Evolutionary conservation across 2,888 invertebrate genomes (phyloP), one percentile per base, ranked within the genome.

Genomic region (Hartigia nigra): DNA sequence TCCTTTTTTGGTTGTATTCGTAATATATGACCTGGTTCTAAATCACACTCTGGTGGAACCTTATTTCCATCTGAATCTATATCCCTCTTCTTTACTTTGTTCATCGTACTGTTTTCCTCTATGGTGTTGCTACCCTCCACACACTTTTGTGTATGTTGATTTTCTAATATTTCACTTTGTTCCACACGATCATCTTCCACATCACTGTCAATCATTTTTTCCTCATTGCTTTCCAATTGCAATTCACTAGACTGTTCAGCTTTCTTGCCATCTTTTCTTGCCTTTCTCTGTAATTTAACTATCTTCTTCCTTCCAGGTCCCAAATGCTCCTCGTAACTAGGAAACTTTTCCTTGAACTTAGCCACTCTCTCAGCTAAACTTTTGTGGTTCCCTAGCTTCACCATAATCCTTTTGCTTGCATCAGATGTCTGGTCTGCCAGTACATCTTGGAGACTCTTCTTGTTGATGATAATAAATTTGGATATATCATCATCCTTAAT

Each of bases 401-500:
- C 85, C 80, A 88, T 87, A 3, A 87, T 83, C 12, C 88, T 83
- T 31, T 81, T 84, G 2, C 55, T 77, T 4, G 84, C 80, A 70
- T 85, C 81, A 1, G 84, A 78, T 0, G 75, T 79, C n/a, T 75
- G 23, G 80, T 89, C 84, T 12, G 82, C 80, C 36, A 89, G 81
- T 74, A 89, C 81, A 31, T 87, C 82, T 23, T 83, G 76, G n/a
- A 88, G 74, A 1, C 77, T 78, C 74, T 83, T 83, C 0, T 75
- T 81, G 79, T 87, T 86, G 4, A 76, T 78, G 4, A 91, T 84
- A 1, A 86, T 87, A 81, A 87, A 90, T 83, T 84, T 89, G 0
- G 89, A 85, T 39, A 91, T 85, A 3, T 89, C 89, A 76, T 91
- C 91, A 1, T 90, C 88, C 76, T 89, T 88, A 1, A 90, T 79